Evolutionary conservation across 2,797 vertebrate species (phyloP).

Genomic region (Esox lucius): DNA sequence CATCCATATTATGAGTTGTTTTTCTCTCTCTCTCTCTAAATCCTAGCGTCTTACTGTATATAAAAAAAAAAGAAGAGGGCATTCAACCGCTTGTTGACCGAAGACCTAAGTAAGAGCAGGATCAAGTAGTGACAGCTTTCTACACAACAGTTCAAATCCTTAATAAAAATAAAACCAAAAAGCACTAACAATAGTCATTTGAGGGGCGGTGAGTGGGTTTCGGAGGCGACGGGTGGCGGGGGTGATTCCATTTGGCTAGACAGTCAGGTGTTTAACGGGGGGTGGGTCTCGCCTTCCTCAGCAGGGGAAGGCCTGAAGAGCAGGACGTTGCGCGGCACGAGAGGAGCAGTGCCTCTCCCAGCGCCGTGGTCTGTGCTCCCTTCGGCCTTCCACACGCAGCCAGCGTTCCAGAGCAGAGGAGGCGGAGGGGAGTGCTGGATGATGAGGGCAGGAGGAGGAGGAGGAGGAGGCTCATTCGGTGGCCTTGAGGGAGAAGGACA

Average conservation of each 20-base stretch:
- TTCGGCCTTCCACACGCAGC: constrained; percentile 79
- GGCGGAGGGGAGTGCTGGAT: constrained; percentile 29
- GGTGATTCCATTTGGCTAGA: constrained; percentile 18
- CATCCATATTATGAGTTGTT: constrained; percentile 28
- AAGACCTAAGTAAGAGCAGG: constrained; percentile 52
- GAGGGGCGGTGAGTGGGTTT: constrained; percentile 20
- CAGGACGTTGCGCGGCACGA: background rate
- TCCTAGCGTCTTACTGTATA: constrained; percentile 36
- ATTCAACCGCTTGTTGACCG: constrained; percentile 25
- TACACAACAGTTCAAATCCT: constrained; percentile 63
- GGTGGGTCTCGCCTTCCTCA: constrained; percentile 63
- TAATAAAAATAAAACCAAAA: constrained; percentile 50
- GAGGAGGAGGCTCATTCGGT: constrained; percentile 80
- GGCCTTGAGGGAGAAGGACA: constrained; percentile 96
- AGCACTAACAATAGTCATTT: constrained; percentile 54
- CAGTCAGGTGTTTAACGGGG: constrained; percentile 18
- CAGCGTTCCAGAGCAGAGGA: constrained; percentile 76
- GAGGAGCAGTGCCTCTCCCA: constrained; percentile 29
- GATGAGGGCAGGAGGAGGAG: constrained; percentile 42
- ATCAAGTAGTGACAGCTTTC: constrained; percentile 55
- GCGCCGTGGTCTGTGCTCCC: constrained; percentile 17
- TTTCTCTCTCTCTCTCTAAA: background rate
- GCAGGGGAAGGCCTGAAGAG: constrained; percentile 18
- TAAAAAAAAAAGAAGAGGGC: constrained; percentile 32
- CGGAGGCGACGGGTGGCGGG: constrained; percentile 20